Conservation (phyloP, 92 coral and sea anemone genomes). For the Parazoanthus darwini region DNA sequence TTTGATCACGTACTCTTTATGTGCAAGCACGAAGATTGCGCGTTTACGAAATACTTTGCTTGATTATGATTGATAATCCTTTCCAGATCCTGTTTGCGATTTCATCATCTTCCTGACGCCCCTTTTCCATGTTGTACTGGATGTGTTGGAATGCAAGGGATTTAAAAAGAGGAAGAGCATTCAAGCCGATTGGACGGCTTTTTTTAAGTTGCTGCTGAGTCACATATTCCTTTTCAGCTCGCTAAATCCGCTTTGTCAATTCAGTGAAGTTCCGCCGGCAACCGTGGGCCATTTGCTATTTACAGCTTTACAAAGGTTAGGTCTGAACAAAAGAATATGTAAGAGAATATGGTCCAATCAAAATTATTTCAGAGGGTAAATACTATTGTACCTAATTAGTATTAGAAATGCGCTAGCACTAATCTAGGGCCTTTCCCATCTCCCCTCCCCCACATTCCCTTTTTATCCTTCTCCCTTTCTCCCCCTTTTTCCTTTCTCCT, state of each 20-base stretch:
- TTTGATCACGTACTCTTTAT: not conserved
- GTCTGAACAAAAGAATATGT: no score
- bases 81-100: not conserved
- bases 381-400: no score
- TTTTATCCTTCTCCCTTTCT: no score
- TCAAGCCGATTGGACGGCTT: not conserved
- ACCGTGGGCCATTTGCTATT: not conserved
- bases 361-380: no score
- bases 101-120: not conserved
- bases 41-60: no score
- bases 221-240: not conserved
- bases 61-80: not conserved
- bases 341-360: no score
- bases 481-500: no score
- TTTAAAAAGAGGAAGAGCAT: not conserved
- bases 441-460: no score
- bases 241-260: not conserved
- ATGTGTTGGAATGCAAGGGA: not conserved
- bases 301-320: no score
- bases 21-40: not conserved
- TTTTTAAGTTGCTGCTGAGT: not conserved
- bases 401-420: no score
- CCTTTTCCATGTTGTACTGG: not conserved
- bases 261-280: not conserved
- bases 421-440: no score